These are phyloP conservation scores for Gymnoscopelus braueri DNA, from an alignment of 2,797 vertebrate species.

Conservation along the genomic window DNA sequence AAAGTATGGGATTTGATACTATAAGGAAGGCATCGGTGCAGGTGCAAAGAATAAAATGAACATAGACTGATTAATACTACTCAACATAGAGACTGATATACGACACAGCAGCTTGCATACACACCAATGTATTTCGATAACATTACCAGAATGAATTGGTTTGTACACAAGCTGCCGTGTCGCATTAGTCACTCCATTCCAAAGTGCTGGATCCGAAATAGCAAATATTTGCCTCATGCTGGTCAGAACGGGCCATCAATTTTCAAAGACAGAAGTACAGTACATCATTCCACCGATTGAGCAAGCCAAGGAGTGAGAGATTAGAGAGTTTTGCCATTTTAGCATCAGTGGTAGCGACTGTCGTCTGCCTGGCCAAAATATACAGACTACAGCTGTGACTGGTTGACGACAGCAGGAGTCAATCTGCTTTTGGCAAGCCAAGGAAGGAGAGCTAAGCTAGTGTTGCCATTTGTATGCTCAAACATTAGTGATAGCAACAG, in stretches of 20 bases:
- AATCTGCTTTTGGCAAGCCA: conserved; percentile 12
- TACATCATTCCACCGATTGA: conserved; percentile 35
- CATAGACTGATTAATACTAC: too few relatives aligned
- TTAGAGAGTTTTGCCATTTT: conserved; percentile 22
- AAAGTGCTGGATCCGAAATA: conserved; percentile 8
- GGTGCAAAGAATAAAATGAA: too few relatives aligned
- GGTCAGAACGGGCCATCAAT: conserved; percentile 24
- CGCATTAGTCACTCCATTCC: too few relatives aligned
- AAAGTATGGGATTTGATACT: background rate
- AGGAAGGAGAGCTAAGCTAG: conserved; percentile 17
- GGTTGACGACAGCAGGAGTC: too few relatives aligned
- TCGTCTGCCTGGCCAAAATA: conserved; percentile 32
- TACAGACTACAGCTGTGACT: too few relatives aligned
- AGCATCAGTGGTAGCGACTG: conserved; percentile 29
- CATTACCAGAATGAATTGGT: too few relatives aligned
- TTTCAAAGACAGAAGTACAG: conserved; percentile 28
- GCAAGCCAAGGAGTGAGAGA: conserved; percentile 29
- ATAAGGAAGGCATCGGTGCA: too few relatives aligned
- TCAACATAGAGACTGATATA: too few relatives aligned
- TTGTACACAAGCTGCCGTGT: too few relatives aligned
- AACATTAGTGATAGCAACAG: conserved; percentile 30
- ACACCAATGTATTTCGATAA: too few relatives aligned
- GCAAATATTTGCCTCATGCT: conserved; percentile 25
- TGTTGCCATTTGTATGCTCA: conserved; percentile 28
- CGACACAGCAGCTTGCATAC: too few relatives aligned